A percentile compares a stretch with the other conserved stretches of the same genome.
phyloP scores from a whole-genome alignment of 2,888 invertebrate genomes.

The Orchestes rusci region DNA sequence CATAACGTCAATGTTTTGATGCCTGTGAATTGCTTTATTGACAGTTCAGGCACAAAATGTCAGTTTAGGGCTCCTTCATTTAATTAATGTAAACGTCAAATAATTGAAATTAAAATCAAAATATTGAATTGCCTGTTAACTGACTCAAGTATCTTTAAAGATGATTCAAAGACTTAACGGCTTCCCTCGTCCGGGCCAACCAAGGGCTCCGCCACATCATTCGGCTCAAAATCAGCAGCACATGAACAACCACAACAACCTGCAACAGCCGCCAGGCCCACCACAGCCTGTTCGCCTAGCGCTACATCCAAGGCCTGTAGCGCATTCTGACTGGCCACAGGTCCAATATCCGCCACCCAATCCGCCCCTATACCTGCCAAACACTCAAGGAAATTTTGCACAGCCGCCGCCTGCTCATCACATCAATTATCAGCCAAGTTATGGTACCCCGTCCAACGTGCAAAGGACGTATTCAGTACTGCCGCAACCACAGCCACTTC shows the following conservation, averaged over 20 bases:
- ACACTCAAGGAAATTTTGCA: constrained; percentile 53
- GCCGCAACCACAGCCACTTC: constrained; percentile 37
- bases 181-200: constrained; percentile 36
- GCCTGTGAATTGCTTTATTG: too few species aligned
- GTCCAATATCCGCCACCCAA: constrained; percentile 59
- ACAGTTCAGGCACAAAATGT: too few species aligned
- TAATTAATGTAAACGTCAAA: too few species aligned
- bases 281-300: constrained; percentile 48
- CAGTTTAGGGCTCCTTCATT: too few species aligned
- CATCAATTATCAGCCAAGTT: constrained; percentile 49
- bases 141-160: too few species aligned
- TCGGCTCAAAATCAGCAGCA: constrained; percentile 40
- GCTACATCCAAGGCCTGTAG: constrained; percentile 35
- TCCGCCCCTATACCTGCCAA: constrained; percentile 59
- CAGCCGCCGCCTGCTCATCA: constrained; percentile 54
- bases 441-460: constrained; percentile 41
- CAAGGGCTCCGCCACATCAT: constrained; percentile 29
- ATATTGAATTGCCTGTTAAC: neutral
- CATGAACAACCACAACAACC: constrained; percentile 43
- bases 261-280: constrained; percentile 45
- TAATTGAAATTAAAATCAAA: too few species aligned
- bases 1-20: constrained; percentile 73
- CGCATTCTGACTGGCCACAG: constrained; percentile 59
- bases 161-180: too few species aligned
- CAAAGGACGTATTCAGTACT: constrained; percentile 36